A percentile compares a stretch with the other conserved stretches of the same genome.
phyloP scores from a whole-genome alignment of 2,113 vertebrate species.

The Holacanthus passer region DNA sequence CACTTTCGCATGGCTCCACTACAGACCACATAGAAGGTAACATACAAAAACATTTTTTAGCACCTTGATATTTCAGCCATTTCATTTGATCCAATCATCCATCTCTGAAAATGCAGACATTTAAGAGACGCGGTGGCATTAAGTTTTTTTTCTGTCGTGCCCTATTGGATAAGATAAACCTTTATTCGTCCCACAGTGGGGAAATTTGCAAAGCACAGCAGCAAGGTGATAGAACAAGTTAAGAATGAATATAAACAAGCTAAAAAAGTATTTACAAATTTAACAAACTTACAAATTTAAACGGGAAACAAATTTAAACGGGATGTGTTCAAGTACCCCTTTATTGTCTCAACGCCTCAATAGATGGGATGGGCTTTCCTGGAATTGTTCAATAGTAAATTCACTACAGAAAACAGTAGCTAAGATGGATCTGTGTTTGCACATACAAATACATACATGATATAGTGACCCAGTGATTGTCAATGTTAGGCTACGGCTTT shows the following conservation, averaged over 20 bases:
- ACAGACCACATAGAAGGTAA: conserved; percentile 37
- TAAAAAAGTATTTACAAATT: too few relatives aligned
- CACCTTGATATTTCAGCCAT: background rate
- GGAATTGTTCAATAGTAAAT: conserved; percentile 12
- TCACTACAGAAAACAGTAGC: background rate
- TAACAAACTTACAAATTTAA: too few relatives aligned
- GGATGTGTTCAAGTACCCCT: background rate
- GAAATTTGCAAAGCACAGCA: too few relatives aligned
- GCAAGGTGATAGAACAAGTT: too few relatives aligned
- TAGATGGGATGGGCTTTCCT: conserved; percentile 18
- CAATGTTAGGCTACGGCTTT: background rate
- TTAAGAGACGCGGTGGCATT: background rate
- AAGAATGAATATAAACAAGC: too few relatives aligned
- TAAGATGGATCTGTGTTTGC: background rate
- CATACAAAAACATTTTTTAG: conserved; percentile 10
- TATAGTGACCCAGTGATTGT: background rate
- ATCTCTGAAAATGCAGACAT: background rate
- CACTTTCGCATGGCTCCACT: conserved; percentile 94
- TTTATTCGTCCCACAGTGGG: too few relatives aligned
- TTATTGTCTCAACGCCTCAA: conserved; percentile 1
- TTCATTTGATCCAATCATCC: background rate
- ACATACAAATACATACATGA: background rate
- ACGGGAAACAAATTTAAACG: too few relatives aligned
- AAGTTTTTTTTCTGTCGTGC: background rate
- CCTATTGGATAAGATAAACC: too few relatives aligned